A percentile compares a stretch with the other conserved stretches of the same genome.
These are phyloP conservation scores for Diorhabda elongata DNA, from an alignment of 1,140 invertebrate genomes.

Conservation along the genomic window DNA sequence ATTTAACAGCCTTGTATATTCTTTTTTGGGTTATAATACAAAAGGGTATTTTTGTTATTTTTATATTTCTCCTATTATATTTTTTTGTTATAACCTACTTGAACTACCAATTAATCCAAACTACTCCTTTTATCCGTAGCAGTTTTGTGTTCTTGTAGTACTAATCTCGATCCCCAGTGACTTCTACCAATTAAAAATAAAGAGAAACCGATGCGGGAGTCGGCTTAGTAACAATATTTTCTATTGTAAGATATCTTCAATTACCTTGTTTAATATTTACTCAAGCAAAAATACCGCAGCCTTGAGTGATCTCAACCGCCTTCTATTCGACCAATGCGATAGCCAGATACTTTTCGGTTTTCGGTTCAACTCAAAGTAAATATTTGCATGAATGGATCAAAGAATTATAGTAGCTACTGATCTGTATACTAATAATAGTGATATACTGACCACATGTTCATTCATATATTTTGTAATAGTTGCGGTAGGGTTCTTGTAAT, in stretches of 20 bases:
- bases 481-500: not conserved
- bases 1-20: too few species aligned
- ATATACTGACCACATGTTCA: not conserved
- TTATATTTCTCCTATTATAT: too few species aligned
- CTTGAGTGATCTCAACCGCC: not conserved
- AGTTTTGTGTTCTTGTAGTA: too few species aligned
- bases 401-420: constrained; percentile 1
- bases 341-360: not conserved
- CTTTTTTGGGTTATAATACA: too few species aligned
- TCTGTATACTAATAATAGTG: not conserved
- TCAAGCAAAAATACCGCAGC: not conserved
- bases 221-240: not conserved
- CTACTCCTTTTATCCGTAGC: too few species aligned
- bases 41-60: too few species aligned
- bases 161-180: too few species aligned
- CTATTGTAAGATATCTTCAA: not conserved
- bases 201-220: not conserved
- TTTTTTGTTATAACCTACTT: too few species aligned
- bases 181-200: too few species aligned
- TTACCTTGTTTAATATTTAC: not conserved
- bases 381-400: not conserved
- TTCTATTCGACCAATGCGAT: not conserved
- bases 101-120: too few species aligned
- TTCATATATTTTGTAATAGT: not conserved
- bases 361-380: not conserved